A percentile compares a stretch with the other conserved stretches of the same genome.
Evolutionary conservation across 2,113 vertebrate genomes (phyloP).

Genomic region (Phyllopteryx taeniolatus): DNA sequence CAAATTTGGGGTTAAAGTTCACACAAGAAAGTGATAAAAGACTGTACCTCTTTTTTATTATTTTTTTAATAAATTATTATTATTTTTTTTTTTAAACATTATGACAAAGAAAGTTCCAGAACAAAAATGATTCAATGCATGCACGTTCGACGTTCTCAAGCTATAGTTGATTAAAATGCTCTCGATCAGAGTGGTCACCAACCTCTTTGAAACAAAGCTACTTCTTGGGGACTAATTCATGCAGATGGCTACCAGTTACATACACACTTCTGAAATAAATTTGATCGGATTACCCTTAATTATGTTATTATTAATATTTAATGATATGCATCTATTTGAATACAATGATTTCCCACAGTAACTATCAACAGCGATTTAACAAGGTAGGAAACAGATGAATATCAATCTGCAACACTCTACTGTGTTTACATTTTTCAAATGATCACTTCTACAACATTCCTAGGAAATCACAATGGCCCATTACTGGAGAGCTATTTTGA

Average conservation of each 20-base stretch:
- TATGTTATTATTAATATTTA: not conserved
- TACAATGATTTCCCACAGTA: not conserved
- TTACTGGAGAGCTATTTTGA: not conserved
- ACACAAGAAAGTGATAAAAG: not conserved
- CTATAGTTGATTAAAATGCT: too few species aligned
- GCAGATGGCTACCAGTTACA: not conserved
- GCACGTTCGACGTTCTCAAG: too few species aligned
- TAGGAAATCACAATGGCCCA: not conserved
- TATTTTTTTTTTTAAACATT: too few species aligned
- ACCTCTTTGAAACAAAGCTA: not conserved
- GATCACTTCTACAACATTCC: not conserved
- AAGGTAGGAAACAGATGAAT: not conserved
- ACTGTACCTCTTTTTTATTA: not conserved
- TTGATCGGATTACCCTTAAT: not conserved
- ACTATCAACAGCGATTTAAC: not conserved
- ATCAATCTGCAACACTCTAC: not conserved
- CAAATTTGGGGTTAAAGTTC: not conserved
- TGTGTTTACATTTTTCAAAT: not conserved
- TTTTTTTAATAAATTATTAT: too few species aligned
- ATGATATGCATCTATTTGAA: not conserved
- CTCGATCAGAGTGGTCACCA: too few species aligned
- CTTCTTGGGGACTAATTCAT: not conserved
- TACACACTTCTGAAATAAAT: too few species aligned
- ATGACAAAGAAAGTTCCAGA: too few species aligned
- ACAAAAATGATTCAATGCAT: too few species aligned